Conservation (phyloP, 2,888 invertebrate genomes). For the Lasius fuliginosus region DNA sequence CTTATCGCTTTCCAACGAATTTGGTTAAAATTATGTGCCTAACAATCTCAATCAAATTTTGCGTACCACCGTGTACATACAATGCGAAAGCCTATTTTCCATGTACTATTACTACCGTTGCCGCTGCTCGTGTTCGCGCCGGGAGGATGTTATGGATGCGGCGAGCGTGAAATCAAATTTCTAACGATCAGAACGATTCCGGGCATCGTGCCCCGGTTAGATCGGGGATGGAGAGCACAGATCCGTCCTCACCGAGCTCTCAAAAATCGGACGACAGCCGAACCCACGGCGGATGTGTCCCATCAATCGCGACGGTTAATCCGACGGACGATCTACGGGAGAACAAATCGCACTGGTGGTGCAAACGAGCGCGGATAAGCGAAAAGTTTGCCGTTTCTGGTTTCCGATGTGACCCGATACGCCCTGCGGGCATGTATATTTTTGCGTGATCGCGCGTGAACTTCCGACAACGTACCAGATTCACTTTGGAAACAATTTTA, state of each 20-base stretch:
- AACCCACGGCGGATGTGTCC: slow-evolving; percentile 2
- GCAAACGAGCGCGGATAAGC: slow-evolving; percentile 52
- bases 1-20: neutral
- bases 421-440: slow-evolving; percentile 26
- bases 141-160: slow-evolving; percentile 78
- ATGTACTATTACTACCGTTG: slow-evolving; percentile 56
- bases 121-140: slow-evolving; percentile 65
- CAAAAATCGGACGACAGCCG: slow-evolving; percentile 59
- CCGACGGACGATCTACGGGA: slow-evolving; percentile 41
- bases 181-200: slow-evolving; percentile 80
- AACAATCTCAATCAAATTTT: slow-evolving; percentile 52
- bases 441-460: slow-evolving; percentile 31
- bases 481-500: slow-evolving; percentile 16
- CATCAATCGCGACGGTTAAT: slow-evolving; percentile 56
- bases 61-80: slow-evolving; percentile 29
- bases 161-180: slow-evolving; percentile 83
- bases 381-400: slow-evolving; percentile 45
- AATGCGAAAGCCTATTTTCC: slow-evolving; percentile 59
- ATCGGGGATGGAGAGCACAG: slow-evolving; percentile 22
- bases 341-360: slow-evolving; percentile 54
- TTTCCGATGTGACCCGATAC: slow-evolving; percentile 24
- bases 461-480: neutral
- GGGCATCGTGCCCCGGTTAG: slow-evolving; percentile 34
- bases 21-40: neutral
- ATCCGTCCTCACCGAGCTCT: slow-evolving; percentile 2